These are phyloP conservation scores for Cephus runcator DNA, from an alignment of 2,888 invertebrate genomes.

Conservation along the genomic window DNA sequence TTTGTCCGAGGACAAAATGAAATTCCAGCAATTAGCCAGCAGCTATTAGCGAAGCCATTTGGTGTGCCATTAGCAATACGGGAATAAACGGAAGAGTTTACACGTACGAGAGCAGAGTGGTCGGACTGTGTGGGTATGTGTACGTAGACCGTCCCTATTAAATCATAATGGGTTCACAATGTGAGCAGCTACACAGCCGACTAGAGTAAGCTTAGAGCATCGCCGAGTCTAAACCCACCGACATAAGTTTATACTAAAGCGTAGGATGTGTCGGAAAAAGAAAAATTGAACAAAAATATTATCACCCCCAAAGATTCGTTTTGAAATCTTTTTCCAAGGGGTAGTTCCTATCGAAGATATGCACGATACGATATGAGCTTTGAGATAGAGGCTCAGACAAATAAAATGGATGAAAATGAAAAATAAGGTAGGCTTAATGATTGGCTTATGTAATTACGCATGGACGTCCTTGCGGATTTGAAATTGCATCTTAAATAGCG, in stretches of 20 bases:
- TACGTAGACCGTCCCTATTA: slow-evolving; percentile 45
- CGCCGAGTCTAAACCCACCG: neutral
- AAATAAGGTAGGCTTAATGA: neutral
- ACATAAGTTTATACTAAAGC: neutral
- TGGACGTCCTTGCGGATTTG: neutral
- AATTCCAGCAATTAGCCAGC: slow-evolving; percentile 44
- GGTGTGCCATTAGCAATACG: slow-evolving; percentile 46
- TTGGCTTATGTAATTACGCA: neutral
- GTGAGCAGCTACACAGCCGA: slow-evolving; percentile 47
- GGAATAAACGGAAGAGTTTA: slow-evolving; percentile 37
- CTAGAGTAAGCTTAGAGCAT: slow-evolving; percentile 44
- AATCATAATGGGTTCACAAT: slow-evolving; percentile 61
- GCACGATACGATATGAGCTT: no score
- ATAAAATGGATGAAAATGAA: neutral
- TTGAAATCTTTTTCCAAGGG: neutral
- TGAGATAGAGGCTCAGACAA: neutral
- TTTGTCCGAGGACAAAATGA: slow-evolving; percentile 15
- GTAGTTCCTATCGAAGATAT: neutral
- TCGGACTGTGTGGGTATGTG: neutral
- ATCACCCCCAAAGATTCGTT: neutral
- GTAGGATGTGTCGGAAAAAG: neutral
- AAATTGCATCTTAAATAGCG: neutral
- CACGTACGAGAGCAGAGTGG: slow-evolving; percentile 25
- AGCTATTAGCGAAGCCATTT: slow-evolving; percentile 48
- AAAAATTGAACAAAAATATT: neutral